phyloP scores from a whole-genome alignment of 2,797 vertebrate genomes.

The Tympanoctomys barrerae region DNA sequence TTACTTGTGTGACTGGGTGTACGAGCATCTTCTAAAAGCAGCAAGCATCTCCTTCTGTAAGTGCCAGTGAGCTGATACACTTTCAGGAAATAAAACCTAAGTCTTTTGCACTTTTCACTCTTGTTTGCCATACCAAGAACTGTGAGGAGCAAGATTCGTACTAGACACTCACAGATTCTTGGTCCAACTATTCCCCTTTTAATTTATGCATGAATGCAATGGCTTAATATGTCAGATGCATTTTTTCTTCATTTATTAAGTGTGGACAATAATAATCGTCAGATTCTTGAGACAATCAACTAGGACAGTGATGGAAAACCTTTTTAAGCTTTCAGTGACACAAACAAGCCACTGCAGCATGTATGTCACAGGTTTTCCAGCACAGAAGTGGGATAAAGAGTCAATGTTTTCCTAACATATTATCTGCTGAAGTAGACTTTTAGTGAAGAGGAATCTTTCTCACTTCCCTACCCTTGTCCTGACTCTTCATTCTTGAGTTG shows the following conservation, averaged over 20 bases:
- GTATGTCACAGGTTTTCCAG: not conserved
- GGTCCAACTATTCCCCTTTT: not conserved
- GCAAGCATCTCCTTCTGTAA: not conserved
- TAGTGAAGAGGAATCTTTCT: conserved; percentile 51
- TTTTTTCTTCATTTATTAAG: conserved; percentile 63
- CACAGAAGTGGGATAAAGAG: not conserved
- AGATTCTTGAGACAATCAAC: conserved; percentile 31
- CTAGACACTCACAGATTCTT: not conserved
- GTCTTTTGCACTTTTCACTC: not conserved
- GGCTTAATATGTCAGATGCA: not conserved
- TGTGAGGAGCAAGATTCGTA: not conserved
- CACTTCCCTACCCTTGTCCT: not conserved
- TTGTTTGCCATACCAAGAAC: not conserved
- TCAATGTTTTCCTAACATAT: conserved; percentile 25
- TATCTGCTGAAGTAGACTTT: not conserved
- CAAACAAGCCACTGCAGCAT: not conserved
- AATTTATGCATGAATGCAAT: not conserved
- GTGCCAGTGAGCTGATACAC: not conserved
- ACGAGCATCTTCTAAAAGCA: conserved; percentile 1
- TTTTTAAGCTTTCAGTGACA: not conserved
- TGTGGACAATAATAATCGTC: not conserved
- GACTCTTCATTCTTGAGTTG: conserved; percentile 32
- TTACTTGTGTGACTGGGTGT: not conserved
- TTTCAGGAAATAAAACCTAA: not conserved
- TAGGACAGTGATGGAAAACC: not conserved